A percentile compares a stretch with the other conserved stretches of the same genome.
These are phyloP conservation scores for Tetrax tetrax DNA, from an alignment of 2,113 vertebrate genomes.

Conservation along the genomic window DNA sequence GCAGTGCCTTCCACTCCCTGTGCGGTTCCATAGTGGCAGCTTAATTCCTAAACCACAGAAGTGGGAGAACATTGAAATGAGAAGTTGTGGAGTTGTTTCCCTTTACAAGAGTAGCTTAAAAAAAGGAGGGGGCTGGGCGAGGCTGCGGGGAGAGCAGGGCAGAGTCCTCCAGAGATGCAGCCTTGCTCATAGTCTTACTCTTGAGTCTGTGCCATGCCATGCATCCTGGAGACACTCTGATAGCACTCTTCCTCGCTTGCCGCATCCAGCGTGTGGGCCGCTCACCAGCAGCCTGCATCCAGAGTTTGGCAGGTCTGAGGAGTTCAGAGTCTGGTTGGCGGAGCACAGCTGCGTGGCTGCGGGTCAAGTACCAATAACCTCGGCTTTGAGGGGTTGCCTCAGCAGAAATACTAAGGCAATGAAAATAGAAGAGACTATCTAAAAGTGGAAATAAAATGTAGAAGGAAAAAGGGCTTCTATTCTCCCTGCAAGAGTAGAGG, in stretches of 20 bases:
- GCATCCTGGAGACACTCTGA: not conserved
- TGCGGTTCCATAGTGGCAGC: not conserved
- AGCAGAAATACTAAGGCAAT: not conserved
- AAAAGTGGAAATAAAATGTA: not conserved
- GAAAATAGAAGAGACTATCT: not conserved
- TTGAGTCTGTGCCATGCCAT: fast-evolving
- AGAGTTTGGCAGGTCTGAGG: not conserved
- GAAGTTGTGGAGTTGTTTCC: not conserved
- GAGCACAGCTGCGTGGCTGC: not conserved
- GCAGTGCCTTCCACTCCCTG: not conserved
- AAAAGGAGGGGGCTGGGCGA: fast-evolving
- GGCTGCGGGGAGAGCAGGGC: not conserved
- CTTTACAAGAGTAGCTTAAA: not conserved
- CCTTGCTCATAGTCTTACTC: not conserved
- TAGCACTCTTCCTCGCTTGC: not conserved
- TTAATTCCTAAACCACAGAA: not conserved
- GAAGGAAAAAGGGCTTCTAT: not conserved
- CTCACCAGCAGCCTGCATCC: not conserved
- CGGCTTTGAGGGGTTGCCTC: not conserved
- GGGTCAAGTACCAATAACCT: not conserved
- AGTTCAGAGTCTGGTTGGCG: not conserved
- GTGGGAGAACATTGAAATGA: not conserved
- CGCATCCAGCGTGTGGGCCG: fast-evolving
- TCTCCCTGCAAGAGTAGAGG: not conserved
- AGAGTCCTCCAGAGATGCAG: not conserved